Evolutionary conservation across 2,797 vertebrate species (phyloP), one percentile per base, ranked within the genome.

Genomic region (Okamejei kenojei): DNA sequence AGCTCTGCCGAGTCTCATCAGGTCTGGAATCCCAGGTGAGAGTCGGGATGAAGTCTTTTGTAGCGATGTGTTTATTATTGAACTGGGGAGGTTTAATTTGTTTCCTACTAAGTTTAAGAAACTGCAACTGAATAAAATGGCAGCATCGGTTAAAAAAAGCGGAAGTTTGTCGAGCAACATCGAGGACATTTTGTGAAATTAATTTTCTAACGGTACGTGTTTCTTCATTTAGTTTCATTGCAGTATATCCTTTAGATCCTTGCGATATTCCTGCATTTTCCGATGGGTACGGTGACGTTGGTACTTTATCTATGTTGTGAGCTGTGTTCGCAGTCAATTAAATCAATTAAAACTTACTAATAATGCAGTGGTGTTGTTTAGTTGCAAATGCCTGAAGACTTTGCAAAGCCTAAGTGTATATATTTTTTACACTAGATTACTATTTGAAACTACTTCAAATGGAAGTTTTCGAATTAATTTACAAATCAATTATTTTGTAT

Each of bases 101-200:
- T 9, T 32, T 15, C 29, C 13, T 32, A 13, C 29, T 63, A 61
- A 65, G 84, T 68, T 88, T 88, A 32, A 68, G n/a, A 68, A 68
- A 2, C 65, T 35, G 13, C 32, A 32, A 88, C 32, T 7, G 7
- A 54, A n/a, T 86, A 86, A 86, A 86, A 86, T 86, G 82, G 82
- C 82, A 63, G 82, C 26, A 63, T 63, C 63, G 29, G 13, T 65
- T 63, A 1, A 2, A 58, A 58, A 82, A 86, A 86, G 58, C 61
- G 82, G 82, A 86, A 86, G 82, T 65, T 86, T 86, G 82, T 65
- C 61, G 19, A 86, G 15, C 58, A 3, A 29, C 58, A n/a, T 61
- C 58, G 58, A 63, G 58, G 82, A 86, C 82, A 86, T 86, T 86
- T 86, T 86, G 17, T 86, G 79, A 81, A 35, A 35, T 35, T 82